These are phyloP conservation scores for Watsonalla cultraria DNA, from an alignment of 2,888 invertebrate genomes.

Conservation along the genomic window DNA sequence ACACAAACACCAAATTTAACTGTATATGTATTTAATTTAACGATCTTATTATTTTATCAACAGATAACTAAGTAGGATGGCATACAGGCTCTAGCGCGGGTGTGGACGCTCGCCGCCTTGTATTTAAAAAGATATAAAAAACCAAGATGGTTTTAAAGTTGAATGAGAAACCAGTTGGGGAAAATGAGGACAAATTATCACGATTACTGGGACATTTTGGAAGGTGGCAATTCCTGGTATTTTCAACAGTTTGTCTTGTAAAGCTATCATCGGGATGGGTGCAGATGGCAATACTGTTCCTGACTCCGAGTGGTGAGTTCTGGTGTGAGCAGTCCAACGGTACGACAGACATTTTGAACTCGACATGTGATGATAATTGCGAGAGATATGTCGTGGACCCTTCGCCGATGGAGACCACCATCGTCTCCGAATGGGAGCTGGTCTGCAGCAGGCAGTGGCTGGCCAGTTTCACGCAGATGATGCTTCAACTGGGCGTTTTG, in stretches of 20 bases:
- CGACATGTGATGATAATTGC: constrained; percentile 76
- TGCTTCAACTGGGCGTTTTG: constrained; percentile 86
- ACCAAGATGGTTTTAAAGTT: constrained; percentile 46
- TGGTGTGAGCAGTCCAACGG: constrained; percentile 58
- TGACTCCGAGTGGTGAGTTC: constrained; percentile 81
- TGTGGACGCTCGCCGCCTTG: background rate
- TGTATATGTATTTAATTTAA: too few relatives aligned
- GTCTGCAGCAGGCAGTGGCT: constrained; percentile 82
- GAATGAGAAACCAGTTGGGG: constrained; percentile 20
- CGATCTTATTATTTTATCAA: too few relatives aligned
- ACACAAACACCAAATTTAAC: too few relatives aligned
- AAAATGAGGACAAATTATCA: constrained; percentile 53
- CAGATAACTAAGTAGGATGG: too few relatives aligned
- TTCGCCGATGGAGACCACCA: constrained; percentile 82
- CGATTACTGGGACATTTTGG: constrained; percentile 75
- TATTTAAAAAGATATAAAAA: background rate
- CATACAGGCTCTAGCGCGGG: too few relatives aligned
- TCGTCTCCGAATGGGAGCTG: constrained; percentile 86
- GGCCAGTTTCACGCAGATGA: constrained; percentile 84
- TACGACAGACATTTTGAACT: constrained; percentile 35
- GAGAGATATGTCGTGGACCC: constrained; percentile 78
- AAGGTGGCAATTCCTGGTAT: constrained; percentile 84
- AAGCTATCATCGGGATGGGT: constrained; percentile 90
- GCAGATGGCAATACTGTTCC: constrained; percentile 85
- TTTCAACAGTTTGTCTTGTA: constrained; percentile 81